phyloP scores from a whole-genome alignment of 2,888 invertebrate genomes.

The Drosophila paramelanica region DNA sequence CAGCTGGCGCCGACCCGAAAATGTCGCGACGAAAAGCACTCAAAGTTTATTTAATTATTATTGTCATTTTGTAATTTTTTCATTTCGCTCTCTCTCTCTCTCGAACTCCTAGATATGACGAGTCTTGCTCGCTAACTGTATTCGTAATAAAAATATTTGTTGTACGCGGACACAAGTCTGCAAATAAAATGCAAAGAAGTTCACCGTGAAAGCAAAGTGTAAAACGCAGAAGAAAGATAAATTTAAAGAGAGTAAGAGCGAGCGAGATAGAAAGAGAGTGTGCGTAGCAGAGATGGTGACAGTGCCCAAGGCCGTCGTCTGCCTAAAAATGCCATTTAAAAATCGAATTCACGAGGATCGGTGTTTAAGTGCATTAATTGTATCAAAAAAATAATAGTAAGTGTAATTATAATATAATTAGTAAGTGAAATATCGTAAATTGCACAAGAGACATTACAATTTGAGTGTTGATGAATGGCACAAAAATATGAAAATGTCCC shows the following conservation, averaged over 20 bases:
- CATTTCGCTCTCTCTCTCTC: constrained; percentile 17
- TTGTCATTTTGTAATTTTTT: constrained; percentile 54
- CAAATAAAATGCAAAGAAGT: constrained; percentile 8
- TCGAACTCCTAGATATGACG: constrained; percentile 9
- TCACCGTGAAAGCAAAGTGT: not conserved
- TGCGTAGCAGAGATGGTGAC: not conserved
- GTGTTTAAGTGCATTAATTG: too few relatives aligned
- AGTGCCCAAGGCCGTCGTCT: not conserved
- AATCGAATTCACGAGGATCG: too few relatives aligned
- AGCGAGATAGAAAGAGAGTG: not conserved
- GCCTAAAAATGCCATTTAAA: too few relatives aligned
- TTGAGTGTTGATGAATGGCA: too few relatives aligned
- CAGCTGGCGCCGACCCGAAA: constrained; percentile 47
- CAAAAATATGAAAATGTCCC: constrained; percentile 2
- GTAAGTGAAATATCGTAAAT: too few relatives aligned
- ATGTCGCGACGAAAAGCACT: constrained; percentile 71
- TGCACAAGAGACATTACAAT: too few relatives aligned
- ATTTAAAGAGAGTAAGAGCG: not conserved
- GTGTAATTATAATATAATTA: too few relatives aligned
- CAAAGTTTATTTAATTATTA: constrained; percentile 77
- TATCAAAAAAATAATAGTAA: too few relatives aligned
- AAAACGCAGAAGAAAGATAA: not conserved
- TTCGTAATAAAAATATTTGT: constrained; percentile 42
- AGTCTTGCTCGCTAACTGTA: not conserved
- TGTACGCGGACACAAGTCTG: constrained; percentile 11